Conservation (phyloP, 2,888 invertebrate genomes). For the Pediacus dermestoides region DNA sequence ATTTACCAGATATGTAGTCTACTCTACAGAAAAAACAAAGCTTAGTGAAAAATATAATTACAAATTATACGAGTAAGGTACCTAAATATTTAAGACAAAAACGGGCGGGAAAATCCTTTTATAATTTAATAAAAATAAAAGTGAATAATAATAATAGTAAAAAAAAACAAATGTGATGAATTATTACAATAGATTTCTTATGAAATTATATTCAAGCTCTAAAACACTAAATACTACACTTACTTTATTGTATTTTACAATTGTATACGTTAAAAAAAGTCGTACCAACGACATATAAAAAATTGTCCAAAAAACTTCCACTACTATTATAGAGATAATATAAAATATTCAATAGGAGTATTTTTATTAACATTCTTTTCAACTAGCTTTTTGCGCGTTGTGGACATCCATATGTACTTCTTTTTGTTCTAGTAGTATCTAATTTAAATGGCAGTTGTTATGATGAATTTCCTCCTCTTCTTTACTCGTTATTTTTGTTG, state of each 20-base stretch:
- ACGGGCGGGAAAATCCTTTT: too few species aligned
- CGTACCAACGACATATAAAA: conserved; percentile 47
- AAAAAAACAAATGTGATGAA: conserved; percentile 24
- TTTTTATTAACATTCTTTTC: conserved; percentile 37
- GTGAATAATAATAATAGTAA: conserved; percentile 1
- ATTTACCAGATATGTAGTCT: conserved; percentile 28
- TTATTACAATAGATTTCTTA: conserved; percentile 30
- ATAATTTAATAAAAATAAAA: too few species aligned
- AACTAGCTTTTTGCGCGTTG: conserved; percentile 29
- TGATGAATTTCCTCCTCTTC: conserved; percentile 16
- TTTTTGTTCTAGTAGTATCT: conserved; percentile 28
- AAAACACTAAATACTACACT: conserved; percentile 43
- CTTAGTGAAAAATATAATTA: conserved; percentile 26
- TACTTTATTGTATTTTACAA: conserved; percentile 48
- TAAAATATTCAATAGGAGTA: conserved; percentile 46
- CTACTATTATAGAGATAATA: conserved; percentile 45
- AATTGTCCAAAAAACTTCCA: conserved; percentile 46
- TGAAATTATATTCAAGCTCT: conserved; percentile 31
- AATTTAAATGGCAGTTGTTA: conserved; percentile 45
- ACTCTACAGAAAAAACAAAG: conserved; percentile 23
- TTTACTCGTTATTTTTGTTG: conserved; percentile 32
- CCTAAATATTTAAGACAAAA: too few species aligned
- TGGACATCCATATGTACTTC: conserved; percentile 30
- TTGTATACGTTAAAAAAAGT: conserved; percentile 49
- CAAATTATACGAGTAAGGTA: too few species aligned